Conservation (phyloP, 2,888 invertebrate genomes). For the Ormyrus rosae region DNA sequence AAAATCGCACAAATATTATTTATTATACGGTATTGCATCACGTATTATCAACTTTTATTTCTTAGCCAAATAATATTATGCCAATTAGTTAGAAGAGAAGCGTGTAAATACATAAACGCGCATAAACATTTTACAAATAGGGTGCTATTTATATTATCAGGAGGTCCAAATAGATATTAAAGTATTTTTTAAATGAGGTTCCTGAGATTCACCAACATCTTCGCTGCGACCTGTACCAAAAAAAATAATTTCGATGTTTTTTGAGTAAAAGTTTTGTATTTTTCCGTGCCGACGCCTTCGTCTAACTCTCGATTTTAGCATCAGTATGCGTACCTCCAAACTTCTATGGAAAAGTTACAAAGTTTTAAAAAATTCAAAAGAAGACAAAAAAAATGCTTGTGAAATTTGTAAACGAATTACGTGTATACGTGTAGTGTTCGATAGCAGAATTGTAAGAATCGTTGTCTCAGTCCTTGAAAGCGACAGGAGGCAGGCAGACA, state of each 20-base stretch:
- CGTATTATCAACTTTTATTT: conserved; percentile 48
- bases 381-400: conserved; percentile 36
- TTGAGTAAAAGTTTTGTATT: conserved; percentile 25
- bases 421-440: conserved; percentile 55
- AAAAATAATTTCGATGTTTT: conserved; percentile 51
- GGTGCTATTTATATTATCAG: conserved; percentile 60
- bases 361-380: conserved; percentile 26
- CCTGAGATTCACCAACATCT: conserved; percentile 60
- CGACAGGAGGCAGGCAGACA: conserved; percentile 60
- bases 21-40: conserved; percentile 44
- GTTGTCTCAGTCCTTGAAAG: conserved; percentile 57
- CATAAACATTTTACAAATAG: conserved; percentile 61
- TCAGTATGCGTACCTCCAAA: conserved; percentile 36
- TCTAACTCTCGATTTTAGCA: conserved; percentile 22
- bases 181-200: conserved; percentile 62
- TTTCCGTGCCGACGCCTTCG: conserved; percentile 11
- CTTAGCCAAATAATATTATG: conserved; percentile 47
- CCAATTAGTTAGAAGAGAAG: conserved; percentile 49
- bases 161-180: conserved; percentile 61
- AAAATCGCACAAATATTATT: conserved; percentile 56
- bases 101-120: conserved; percentile 51
- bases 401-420: conserved; percentile 53
- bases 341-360: conserved; percentile 36
- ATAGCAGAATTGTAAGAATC: conserved; percentile 57
- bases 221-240: conserved; percentile 58